Percentiles rank a stretch among this genome's conserved stretches.
These are phyloP conservation scores for Trematocara unimaculatum DNA, from an alignment of 2,113 vertebrate genomes.

Conservation along the genomic window DNA sequence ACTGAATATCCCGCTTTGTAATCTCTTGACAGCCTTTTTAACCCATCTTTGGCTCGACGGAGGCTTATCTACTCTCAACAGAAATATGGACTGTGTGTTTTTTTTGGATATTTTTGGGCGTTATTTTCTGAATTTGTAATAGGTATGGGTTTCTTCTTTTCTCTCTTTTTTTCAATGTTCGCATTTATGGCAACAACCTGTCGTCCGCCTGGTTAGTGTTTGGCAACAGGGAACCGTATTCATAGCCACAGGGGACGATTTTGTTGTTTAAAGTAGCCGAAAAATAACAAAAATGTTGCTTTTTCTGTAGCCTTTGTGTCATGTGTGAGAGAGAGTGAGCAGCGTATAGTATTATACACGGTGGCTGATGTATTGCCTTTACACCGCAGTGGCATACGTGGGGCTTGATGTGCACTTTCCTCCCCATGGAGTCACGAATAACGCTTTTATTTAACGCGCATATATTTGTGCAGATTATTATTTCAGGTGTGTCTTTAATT, in stretches of 20 bases:
- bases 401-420: not conserved
- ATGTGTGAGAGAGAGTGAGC: not conserved
- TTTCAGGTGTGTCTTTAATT: not conserved
- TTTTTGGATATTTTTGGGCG: not conserved
- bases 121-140: slow-evolving; percentile 44
- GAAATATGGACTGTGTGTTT: slow-evolving; percentile 21
- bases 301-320: not conserved
- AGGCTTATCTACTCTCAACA: not conserved
- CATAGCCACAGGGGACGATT: not conserved
- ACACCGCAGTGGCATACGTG: not conserved
- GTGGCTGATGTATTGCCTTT: slow-evolving; percentile 6
- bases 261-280: not conserved
- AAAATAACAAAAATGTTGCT: not conserved
- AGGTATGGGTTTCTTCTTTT: slow-evolving; percentile 48
- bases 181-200: slow-evolving; percentile 42
- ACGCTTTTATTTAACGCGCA: not conserved
- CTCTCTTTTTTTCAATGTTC: not conserved
- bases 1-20: slow-evolving; percentile 47
- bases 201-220: slow-evolving; percentile 14
- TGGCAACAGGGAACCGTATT: not conserved
- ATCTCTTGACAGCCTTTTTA: slow-evolving; percentile 34
- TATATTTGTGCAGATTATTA: not conserved
- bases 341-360: not conserved
- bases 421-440: not conserved
- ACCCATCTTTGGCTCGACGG: slow-evolving; percentile 1